A percentile compares a stretch with the other conserved stretches of the same genome.
Evolutionary conservation across 2,888 invertebrate genomes (phyloP).

Genomic region (Cryptocephalus moraei): DNA sequence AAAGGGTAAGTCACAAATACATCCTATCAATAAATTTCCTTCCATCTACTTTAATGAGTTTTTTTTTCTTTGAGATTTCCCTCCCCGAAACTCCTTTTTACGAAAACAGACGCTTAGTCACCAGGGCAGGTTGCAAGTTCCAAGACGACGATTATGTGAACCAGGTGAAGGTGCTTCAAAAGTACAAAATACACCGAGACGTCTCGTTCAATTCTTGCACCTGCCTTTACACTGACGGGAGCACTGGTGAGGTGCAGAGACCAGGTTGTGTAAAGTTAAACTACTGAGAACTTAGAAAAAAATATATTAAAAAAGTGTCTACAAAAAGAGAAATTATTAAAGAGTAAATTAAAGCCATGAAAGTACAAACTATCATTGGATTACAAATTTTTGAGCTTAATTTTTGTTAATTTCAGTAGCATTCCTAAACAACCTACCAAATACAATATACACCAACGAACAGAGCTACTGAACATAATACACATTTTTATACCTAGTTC

Average conservation of each 20-base stretch:
- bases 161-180: constrained; percentile 18
- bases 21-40: not conserved
- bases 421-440: constrained; percentile 23
- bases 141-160: constrained; percentile 23
- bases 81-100: constrained; percentile 22
- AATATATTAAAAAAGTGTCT: constrained; percentile 26
- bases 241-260: not conserved
- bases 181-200: constrained; percentile 15
- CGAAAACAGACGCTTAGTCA: constrained; percentile 21
- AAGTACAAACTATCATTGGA: constrained; percentile 16
- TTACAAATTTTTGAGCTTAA: constrained; percentile 21
- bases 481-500: constrained; percentile 14
- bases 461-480: constrained; percentile 24
- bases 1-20: constrained; percentile 35
- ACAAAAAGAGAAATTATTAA: constrained; percentile 21
- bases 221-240: constrained; percentile 22
- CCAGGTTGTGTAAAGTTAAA: not conserved
- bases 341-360: constrained; percentile 23
- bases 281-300: constrained; percentile 14
- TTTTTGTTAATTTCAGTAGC: constrained; percentile 24
- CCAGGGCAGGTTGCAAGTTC: constrained; percentile 20
- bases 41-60: no score
- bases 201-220: constrained; percentile 23
- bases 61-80: constrained; percentile 22
- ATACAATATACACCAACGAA: constrained; percentile 22